phyloP scores from a whole-genome alignment of 1,140 invertebrate species.

The Drosophila watanabei region DNA sequence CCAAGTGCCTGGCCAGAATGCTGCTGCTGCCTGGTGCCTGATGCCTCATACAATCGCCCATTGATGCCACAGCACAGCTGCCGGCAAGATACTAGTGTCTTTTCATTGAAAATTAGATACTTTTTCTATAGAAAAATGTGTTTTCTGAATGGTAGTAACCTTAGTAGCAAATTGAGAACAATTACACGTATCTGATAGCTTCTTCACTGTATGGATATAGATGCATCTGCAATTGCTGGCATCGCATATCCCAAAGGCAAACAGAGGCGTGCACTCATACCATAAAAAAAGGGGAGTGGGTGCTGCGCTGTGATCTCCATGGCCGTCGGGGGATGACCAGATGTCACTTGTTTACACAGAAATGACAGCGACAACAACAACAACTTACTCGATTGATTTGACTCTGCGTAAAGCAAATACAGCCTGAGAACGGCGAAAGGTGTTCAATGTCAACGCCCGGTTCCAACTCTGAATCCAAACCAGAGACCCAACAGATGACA shows the following conservation, averaged over 20 bases:
- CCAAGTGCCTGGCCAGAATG: constrained; percentile 48
- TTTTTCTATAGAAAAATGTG: background rate
- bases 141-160: background rate
- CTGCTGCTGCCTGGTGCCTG: constrained; percentile 1
- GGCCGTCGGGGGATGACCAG: constrained; percentile 42
- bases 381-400: constrained; percentile 44
- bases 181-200: constrained; percentile 9
- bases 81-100: constrained; percentile 2
- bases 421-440: constrained; percentile 40
- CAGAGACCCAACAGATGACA: constrained; percentile 32
- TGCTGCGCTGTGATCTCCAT: background rate
- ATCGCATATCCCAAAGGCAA: constrained; percentile 31
- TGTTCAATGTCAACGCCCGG: constrained; percentile 45
- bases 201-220: constrained; percentile 5
- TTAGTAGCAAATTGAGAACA: background rate
- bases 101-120: background rate
- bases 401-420: constrained; percentile 34
- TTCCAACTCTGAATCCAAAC: constrained; percentile 10
- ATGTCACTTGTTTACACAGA: constrained; percentile 76
- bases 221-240: constrained; percentile 42
- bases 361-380: constrained; percentile 37
- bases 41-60: constrained; percentile 20
- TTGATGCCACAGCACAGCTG: constrained; percentile 21
- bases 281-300: background rate
- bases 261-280: constrained; percentile 53